A percentile compares a stretch with the other conserved stretches of the same genome.
These are phyloP conservation scores for Tetragnatha versicolor DNA, from an alignment of 1,140 invertebrate species.

Conservation along the genomic window DNA sequence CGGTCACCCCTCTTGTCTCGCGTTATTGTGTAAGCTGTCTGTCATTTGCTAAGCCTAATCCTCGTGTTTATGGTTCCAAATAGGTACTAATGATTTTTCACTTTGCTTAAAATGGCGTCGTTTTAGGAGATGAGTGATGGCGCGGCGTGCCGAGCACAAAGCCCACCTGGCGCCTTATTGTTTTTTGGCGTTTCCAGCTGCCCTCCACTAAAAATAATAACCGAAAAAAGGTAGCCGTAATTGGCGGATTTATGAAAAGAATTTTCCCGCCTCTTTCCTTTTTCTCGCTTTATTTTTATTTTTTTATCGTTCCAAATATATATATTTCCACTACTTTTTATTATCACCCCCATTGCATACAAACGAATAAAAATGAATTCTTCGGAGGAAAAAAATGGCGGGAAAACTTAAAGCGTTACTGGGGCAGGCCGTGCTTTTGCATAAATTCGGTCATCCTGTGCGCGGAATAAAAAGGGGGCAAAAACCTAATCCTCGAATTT, in stretches of 20 bases:
- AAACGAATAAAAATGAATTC: no score
- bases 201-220: neutral
- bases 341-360: no score
- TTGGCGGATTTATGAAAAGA: no score
- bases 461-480: no score
- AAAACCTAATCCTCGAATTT: neutral
- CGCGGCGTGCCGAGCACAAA: neutral
- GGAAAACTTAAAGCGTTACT: neutral
- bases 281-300: no score
- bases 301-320: no score
- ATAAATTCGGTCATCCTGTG: neutral
- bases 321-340: no score
- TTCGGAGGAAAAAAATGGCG: neutral
- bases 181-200: conserved; percentile 13
- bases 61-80: conserved; percentile 44
- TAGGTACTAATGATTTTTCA: conserved; percentile 41
- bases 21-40: conserved; percentile 31
- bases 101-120: conserved; percentile 3
- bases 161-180: neutral
- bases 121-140: conserved; percentile 32
- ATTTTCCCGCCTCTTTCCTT: no score
- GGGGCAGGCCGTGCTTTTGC: conserved; percentile 3
- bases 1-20: neutral
- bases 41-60: conserved; percentile 43
- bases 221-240: no score